phyloP scores from a whole-genome alignment of 2,113 vertebrate genomes.

The Gorsachius goisagi region DNA sequence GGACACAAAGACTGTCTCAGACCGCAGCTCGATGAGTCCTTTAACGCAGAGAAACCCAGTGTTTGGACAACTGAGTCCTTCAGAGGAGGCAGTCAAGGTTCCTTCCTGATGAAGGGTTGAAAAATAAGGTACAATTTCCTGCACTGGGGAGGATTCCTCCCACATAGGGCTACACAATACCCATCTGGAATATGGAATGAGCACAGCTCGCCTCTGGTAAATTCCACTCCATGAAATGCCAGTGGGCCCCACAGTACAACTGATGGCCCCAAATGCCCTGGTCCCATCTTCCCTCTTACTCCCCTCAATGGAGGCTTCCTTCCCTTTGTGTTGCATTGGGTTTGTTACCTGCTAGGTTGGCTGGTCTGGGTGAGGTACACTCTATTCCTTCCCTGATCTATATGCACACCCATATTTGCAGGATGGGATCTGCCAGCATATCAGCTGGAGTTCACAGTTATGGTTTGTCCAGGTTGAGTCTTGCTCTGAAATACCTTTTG shows the following conservation, averaged over 20 bases:
- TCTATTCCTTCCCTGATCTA: not conserved
- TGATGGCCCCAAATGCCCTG: not conserved
- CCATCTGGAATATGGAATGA: not conserved
- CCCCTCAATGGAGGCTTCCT: not conserved
- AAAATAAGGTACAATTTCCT: not conserved
- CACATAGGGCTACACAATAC: fast-evolving
- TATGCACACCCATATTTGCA: not conserved
- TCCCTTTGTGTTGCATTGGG: not conserved
- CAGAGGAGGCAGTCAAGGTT: not conserved
- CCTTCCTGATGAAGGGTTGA: not conserved
- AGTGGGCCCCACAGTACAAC: not conserved
- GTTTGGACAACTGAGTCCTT: not conserved
- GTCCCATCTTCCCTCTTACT: not conserved
- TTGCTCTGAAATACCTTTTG: not conserved
- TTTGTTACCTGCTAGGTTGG: not conserved
- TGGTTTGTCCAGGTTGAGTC: not conserved
- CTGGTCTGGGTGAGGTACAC: not conserved
- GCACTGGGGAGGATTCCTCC: not conserved
- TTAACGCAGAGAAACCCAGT: not conserved
- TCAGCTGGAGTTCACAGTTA: not conserved
- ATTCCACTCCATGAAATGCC: not conserved
- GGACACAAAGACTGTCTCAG: not conserved
- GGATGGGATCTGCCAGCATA: not conserved
- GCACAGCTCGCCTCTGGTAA: not conserved
- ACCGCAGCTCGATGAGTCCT: not conserved